Evolutionary conservation across 2,113 vertebrate species (phyloP).

Genomic region (Pundamilia nyererei): DNA sequence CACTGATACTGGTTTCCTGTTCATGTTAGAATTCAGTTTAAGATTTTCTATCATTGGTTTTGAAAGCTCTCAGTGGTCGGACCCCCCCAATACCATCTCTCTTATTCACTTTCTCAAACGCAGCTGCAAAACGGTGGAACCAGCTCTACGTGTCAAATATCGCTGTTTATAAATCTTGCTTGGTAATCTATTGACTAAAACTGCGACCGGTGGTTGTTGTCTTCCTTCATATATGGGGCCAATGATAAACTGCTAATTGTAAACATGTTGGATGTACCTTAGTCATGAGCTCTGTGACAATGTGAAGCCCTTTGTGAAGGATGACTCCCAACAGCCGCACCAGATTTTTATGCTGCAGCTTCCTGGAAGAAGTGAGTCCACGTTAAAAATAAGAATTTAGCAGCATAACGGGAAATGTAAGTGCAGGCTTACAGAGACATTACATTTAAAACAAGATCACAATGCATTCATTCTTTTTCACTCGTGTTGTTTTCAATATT

Average conservation of each 20-base stretch:
- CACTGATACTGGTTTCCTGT: not conserved
- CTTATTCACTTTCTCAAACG: not conserved
- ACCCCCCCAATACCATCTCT: not conserved
- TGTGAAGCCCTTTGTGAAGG: constrained; percentile 84
- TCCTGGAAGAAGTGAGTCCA: constrained; percentile 61
- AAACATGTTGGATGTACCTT: constrained; percentile 71
- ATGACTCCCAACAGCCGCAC: constrained; percentile 86
- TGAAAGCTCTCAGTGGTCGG: not conserved
- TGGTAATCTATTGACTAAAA: not conserved
- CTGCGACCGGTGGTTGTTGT: not conserved
- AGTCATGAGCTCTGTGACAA: constrained; percentile 89
- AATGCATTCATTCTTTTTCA: not conserved
- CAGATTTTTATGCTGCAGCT: constrained; percentile 85
- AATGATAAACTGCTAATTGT: not conserved
- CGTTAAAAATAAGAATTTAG: not conserved
- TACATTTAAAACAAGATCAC: not conserved
- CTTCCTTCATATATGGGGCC: not conserved
- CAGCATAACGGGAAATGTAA: not conserved
- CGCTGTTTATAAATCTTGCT: not conserved
- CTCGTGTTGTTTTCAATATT: not conserved
- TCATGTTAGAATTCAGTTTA: not conserved
- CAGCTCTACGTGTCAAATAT: not conserved
- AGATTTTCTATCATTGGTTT: not conserved
- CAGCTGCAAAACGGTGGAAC: not conserved
- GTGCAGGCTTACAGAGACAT: not conserved